These are phyloP conservation scores for Marmota monax DNA, from an alignment of 2,113 vertebrate genomes.

Conservation along the genomic window DNA sequence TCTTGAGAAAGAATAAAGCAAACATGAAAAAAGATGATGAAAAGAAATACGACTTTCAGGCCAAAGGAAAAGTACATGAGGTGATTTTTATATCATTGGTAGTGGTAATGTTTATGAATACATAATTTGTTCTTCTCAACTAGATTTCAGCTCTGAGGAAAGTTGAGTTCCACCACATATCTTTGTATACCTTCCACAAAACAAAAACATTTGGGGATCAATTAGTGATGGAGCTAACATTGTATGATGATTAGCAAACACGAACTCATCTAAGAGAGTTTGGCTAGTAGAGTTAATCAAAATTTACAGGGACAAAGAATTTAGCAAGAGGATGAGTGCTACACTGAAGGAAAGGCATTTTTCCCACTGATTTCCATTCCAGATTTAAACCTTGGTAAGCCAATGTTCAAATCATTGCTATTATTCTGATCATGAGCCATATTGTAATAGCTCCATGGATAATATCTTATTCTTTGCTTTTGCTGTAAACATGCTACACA, in stretches of 20 bases:
- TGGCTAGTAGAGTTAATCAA: neutral
- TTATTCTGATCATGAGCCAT: neutral
- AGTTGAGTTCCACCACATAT: neutral
- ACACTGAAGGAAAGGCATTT: neutral
- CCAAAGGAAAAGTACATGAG: neutral
- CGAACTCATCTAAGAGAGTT: neutral
- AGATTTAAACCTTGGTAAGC: neutral
- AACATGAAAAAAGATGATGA: slow-evolving; percentile 30
- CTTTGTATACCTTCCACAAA: neutral
- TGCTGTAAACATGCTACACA: neutral
- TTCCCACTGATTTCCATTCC: neutral
- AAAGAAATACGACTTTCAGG: neutral
- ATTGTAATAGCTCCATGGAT: neutral
- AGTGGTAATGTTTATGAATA: neutral
- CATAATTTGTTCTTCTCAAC: neutral
- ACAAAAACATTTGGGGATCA: neutral
- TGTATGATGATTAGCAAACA: neutral
- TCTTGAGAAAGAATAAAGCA: too few species aligned
- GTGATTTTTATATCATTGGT: neutral
- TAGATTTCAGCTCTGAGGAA: neutral
- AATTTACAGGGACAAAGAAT: neutral
- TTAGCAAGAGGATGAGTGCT: neutral
- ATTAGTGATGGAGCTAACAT: neutral
- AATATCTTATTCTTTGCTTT: slow-evolving; percentile 1
- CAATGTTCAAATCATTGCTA: neutral